These are phyloP conservation scores for Aphaenogaster rudis DNA, from an alignment of 1,140 invertebrate genomes.

Conservation along the genomic window DNA sequence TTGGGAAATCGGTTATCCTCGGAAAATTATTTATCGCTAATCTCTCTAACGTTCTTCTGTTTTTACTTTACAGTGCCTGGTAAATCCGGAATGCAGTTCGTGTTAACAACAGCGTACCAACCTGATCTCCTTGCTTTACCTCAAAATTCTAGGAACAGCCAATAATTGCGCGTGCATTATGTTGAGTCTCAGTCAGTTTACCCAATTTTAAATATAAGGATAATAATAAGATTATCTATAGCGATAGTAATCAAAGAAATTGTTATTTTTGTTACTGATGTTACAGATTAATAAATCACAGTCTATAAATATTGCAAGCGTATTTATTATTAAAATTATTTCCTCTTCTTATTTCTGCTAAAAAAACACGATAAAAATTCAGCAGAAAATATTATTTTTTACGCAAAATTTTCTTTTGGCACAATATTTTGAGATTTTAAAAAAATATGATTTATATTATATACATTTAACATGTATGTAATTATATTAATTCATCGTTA, in stretches of 20 bases:
- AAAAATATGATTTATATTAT: background rate
- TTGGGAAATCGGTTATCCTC: background rate
- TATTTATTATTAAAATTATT: conserved; percentile 2
- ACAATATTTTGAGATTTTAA: background rate
- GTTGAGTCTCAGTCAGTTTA: conserved; percentile 35
- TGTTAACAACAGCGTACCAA: conserved; percentile 1
- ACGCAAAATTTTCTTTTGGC: background rate
- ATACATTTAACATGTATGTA: background rate
- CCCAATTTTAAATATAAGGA: conserved; percentile 18
- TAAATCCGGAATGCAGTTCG: conserved; percentile 27
- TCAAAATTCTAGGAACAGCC: conserved; percentile 19
- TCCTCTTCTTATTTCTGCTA: background rate
- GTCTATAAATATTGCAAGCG: background rate
- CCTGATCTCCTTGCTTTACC: conserved; percentile 49
- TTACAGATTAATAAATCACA: conserved; percentile 46
- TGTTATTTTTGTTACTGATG: conserved; percentile 57
- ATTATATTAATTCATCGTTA: background rate
- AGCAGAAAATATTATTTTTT: background rate
- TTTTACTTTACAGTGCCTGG: conserved; percentile 45
- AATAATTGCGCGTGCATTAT: conserved; percentile 31
- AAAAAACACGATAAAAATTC: background rate
- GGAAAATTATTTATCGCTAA: background rate
- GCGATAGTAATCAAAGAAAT: conserved; percentile 11
- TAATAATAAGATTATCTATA: conserved; percentile 29
- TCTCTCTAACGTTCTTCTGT: background rate